These are phyloP conservation scores for Oxytorus armatus DNA, from an alignment of 2,888 invertebrate genomes.

Conservation along the genomic window DNA sequence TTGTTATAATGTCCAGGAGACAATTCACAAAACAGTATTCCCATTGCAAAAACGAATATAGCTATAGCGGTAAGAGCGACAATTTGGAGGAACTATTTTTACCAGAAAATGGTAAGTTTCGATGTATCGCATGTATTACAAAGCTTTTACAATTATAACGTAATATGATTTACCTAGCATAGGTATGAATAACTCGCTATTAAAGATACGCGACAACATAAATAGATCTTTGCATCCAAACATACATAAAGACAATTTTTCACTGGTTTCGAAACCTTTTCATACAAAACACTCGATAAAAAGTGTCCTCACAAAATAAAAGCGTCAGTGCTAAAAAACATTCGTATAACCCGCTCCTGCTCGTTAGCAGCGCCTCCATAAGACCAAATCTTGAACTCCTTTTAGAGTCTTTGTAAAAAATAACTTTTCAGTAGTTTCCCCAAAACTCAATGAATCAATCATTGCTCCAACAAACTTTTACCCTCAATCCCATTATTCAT, in stretches of 20 bases:
- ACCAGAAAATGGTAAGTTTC: conserved; percentile 59
- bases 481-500: too few species aligned
- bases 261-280: background rate
- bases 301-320: too few species aligned
- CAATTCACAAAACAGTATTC: conserved; percentile 48
- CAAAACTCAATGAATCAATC: background rate
- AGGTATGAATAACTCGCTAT: too few species aligned
- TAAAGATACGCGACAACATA: too few species aligned
- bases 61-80: conserved; percentile 41
- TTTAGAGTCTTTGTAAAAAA: background rate
- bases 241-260: background rate
- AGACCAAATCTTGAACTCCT: conserved; percentile 20
- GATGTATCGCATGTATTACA: background rate
- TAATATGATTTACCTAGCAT: background rate
- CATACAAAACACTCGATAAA: too few species aligned
- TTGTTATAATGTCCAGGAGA: conserved; percentile 65
- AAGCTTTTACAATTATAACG: background rate
- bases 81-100: conserved; percentile 54
- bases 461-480: background rate
- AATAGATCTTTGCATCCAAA: background rate
- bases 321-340: background rate
- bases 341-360: conserved; percentile 46
- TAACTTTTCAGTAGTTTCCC: background rate
- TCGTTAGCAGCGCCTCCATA: conserved; percentile 28
- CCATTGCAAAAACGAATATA: conserved; percentile 47